Evolutionary conservation across 2,888 invertebrate species (phyloP).

Genomic region (Oxycera nigricornis): DNA sequence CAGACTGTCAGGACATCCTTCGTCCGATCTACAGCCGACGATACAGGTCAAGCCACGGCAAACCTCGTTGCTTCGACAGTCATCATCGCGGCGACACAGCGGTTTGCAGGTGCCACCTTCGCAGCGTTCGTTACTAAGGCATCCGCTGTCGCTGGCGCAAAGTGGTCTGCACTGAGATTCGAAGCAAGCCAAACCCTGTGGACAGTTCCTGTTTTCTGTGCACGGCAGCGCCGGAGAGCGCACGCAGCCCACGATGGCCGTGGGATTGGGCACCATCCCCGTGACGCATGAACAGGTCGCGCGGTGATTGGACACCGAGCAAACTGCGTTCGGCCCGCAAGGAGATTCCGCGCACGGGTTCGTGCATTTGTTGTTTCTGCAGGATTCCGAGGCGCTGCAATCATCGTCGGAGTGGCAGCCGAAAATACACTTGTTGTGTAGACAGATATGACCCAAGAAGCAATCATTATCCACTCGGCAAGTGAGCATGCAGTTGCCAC

Average conservation of each 20-base stretch:
- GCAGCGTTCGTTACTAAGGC: slow-evolving; percentile 77
- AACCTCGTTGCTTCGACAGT: slow-evolving; percentile 86
- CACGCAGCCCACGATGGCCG: slow-evolving; percentile 86
- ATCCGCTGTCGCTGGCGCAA: slow-evolving; percentile 78
- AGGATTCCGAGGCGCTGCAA: slow-evolving; percentile 84
- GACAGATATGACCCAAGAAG: slow-evolving; percentile 88
- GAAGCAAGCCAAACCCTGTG: slow-evolving; percentile 74
- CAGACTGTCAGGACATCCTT: slow-evolving; percentile 74
- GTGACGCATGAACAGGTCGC: slow-evolving; percentile 81
- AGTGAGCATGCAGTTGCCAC: slow-evolving; percentile 82
- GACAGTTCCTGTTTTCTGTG: slow-evolving; percentile 78
- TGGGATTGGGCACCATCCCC: slow-evolving; percentile 85
- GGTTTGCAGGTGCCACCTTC: slow-evolving; percentile 81
- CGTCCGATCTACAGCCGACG: slow-evolving; percentile 81
- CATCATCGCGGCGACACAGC: slow-evolving; percentile 82
- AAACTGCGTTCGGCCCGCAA: slow-evolving; percentile 85
- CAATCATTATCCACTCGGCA: slow-evolving; percentile 92
- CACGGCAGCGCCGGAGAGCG: slow-evolving; percentile 80
- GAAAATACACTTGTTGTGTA: slow-evolving; percentile 83
- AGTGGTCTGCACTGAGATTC: slow-evolving; percentile 77
- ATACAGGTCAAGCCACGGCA: slow-evolving; percentile 82
- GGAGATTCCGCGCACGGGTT: slow-evolving; percentile 80
- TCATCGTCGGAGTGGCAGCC: slow-evolving; percentile 89
- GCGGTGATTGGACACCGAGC: slow-evolving; percentile 80
- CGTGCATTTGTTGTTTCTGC: slow-evolving; percentile 79